Base-by-base conservation (phyloP, 2,113 vertebrate species). In the Petrocephalus zakoni region DNA sequence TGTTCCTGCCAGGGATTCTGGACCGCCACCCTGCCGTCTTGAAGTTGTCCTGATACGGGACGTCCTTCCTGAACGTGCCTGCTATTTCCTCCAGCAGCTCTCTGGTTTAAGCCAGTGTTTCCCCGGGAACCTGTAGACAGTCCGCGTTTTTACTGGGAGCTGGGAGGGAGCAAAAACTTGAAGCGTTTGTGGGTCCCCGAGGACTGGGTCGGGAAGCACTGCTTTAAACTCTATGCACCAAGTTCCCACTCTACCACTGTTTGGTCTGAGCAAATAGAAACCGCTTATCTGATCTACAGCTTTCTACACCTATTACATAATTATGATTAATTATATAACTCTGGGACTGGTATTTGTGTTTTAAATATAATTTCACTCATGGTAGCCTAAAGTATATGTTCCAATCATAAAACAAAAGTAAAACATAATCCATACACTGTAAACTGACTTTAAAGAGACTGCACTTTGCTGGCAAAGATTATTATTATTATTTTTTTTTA, bases 181-280 rank as follows among this genome's bases (percentile, higher is more conserved):
- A 10, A 29, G n/a, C n/a, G 10, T 68, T 68, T 68, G n/a, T 29
- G n/a, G n/a, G 61, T 68, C n/a, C n/a, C 61, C 10, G n/a, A 68
- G 61, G 58, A 64, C 22, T 2, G 8, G 22, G 9, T 25, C n/a
- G n/a, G 58, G 61, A 68, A 68, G 0, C 34, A 5, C 29, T 37
- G 34, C 34, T 75, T 46, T 87, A 47, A 88, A 83, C 91, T 92
- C 89, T 92, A 92, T 90, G 93, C 93, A 90, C 91, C 91, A 49
- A 47, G 37, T 47, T 83, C 46, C 81, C 46, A 49, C 42, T 47
- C 21, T n/a, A 46, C 47, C n/a, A 51, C 47, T 84, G 81, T 51
- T 84, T 22, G 19, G 81, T 84, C 22, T 51, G 47, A 51, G 47
- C 47, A 51, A 49, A 84, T 84, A 47, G 4, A 84, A 84, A n/a